Evolutionary conservation across 2,888 invertebrate species (phyloP).

Genomic region (Caenorhabditis panamensis): DNA sequence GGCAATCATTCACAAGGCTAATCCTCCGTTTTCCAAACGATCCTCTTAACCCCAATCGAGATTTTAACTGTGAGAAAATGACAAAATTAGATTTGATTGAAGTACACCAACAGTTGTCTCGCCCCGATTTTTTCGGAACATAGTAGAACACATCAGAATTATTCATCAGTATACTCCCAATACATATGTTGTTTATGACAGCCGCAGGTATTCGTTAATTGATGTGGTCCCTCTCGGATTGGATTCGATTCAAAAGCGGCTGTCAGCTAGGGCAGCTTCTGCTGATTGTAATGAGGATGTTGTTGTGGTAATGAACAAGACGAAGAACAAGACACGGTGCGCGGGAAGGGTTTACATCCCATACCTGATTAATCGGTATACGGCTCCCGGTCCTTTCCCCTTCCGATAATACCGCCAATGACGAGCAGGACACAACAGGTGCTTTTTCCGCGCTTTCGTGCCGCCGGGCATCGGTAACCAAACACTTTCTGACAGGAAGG

Average conservation of each 20-base stretch:
- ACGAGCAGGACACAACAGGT: constrained; percentile 43
- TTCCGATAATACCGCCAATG: constrained; percentile 47
- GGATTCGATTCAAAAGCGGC: constrained; percentile 47
- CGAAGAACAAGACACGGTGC: constrained; percentile 38
- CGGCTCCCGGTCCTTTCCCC: constrained; percentile 22
- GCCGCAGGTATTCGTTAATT: constrained; percentile 64
- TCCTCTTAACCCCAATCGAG: constrained; percentile 60
- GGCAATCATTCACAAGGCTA: constrained; percentile 7
- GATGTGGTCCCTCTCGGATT: constrained; percentile 32
- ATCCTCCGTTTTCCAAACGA: constrained; percentile 44
- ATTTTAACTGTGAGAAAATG: constrained; percentile 44
- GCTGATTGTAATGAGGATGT: constrained; percentile 48
- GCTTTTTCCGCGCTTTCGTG: constrained; percentile 40
- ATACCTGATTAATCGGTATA: constrained; percentile 42
- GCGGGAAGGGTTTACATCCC: constrained; percentile 39
- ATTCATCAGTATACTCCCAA: constrained; percentile 25
- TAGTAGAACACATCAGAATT: constrained; percentile 32
- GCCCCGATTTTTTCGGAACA: not conserved
- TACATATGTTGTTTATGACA: constrained; percentile 66
- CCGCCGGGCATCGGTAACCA: constrained; percentile 28
- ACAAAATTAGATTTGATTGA: constrained; percentile 29
- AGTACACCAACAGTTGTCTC: not conserved
- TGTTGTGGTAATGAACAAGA: constrained; percentile 32
- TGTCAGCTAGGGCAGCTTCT: constrained; percentile 31
- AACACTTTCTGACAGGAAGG: constrained; percentile 37